These are phyloP conservation scores for Drosophila bipectinata DNA, from an alignment of 1,140 invertebrate genomes.

Conservation along the genomic window DNA sequence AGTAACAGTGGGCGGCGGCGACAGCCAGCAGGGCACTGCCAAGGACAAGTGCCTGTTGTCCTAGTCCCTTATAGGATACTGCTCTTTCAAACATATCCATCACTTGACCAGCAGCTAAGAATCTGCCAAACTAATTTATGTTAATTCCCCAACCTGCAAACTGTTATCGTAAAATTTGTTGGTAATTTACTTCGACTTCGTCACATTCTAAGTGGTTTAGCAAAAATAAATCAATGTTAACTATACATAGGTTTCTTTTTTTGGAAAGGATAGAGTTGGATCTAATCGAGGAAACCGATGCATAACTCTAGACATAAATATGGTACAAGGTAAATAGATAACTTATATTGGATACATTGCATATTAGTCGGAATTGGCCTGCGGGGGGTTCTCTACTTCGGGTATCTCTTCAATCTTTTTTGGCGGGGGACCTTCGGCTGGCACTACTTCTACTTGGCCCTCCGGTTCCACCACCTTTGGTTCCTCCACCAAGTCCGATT, in stretches of 20 bases:
- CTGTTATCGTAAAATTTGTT: slow-evolving; percentile 60
- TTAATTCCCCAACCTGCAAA: slow-evolving; percentile 45
- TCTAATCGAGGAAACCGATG: slow-evolving; percentile 8
- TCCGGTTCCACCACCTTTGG: slow-evolving; percentile 24
- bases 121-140: slow-evolving; percentile 48
- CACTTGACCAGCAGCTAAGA: slow-evolving; percentile 59
- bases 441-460: slow-evolving; percentile 9
- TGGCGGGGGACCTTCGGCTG: background rate
- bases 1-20: slow-evolving; percentile 68
- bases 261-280: slow-evolving; percentile 55
- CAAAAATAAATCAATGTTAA: slow-evolving; percentile 71
- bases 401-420: slow-evolving; percentile 14
- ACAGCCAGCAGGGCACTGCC: slow-evolving; percentile 77
- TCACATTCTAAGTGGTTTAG: slow-evolving; percentile 74
- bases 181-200: slow-evolving; percentile 74
- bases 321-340: slow-evolving; percentile 55
- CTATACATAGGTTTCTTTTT: slow-evolving; percentile 46
- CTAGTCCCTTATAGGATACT: slow-evolving; percentile 58
- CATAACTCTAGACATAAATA: slow-evolving; percentile 37
- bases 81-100: slow-evolving; percentile 35
- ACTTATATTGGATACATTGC: slow-evolving; percentile 44
- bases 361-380: slow-evolving; percentile 29
- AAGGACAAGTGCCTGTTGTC: slow-evolving; percentile 85
- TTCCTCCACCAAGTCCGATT: slow-evolving; percentile 30
- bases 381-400: background rate